Conservation (phyloP, 2,113 vertebrate genomes). For the Cynoglossus semilaevis region DNA sequence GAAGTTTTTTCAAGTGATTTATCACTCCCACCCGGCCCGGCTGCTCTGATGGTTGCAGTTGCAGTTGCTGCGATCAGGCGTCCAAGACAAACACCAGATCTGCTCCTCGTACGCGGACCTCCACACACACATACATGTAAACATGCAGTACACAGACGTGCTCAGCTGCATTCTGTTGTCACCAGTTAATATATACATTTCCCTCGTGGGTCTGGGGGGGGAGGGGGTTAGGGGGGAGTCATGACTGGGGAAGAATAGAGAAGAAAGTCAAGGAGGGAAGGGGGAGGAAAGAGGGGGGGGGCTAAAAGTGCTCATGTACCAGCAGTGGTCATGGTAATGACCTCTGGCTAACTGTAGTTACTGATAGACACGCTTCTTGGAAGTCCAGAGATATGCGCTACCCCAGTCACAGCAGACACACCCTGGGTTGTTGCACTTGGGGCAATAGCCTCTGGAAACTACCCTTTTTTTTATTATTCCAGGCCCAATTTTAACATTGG, state of each 20-base stretch:
- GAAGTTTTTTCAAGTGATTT: conserved; percentile 56
- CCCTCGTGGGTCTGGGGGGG: conserved; percentile 43
- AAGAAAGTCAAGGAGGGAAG: conserved; percentile 2
- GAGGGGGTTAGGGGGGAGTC: conserved; percentile 41
- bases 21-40: conserved; percentile 43
- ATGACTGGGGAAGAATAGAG: conserved; percentile 24
- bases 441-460: conserved; percentile 28
- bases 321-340: conserved; percentile 57
- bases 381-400: conserved; percentile 56
- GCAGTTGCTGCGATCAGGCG: conserved; percentile 64
- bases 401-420: conserved; percentile 36
- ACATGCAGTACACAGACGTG: conserved; percentile 15
- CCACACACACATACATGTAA: conserved; percentile 16
- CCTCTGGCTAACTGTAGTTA: conserved; percentile 65
- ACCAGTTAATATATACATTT: conserved; percentile 43
- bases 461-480: conserved; percentile 30
- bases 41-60: conserved; percentile 59
- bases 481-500: conserved; percentile 16
- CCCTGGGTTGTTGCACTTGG: conserved; percentile 6
- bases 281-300: conserved; percentile 7
- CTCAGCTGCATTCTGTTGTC: conserved; percentile 30
- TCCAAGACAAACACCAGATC: conserved; percentile 59
- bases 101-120: conserved; percentile 40
- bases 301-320: conserved; percentile 54
- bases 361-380: conserved; percentile 60